Conservation (phyloP, 2,797 vertebrate species). For the Caiman crocodilus region DNA sequence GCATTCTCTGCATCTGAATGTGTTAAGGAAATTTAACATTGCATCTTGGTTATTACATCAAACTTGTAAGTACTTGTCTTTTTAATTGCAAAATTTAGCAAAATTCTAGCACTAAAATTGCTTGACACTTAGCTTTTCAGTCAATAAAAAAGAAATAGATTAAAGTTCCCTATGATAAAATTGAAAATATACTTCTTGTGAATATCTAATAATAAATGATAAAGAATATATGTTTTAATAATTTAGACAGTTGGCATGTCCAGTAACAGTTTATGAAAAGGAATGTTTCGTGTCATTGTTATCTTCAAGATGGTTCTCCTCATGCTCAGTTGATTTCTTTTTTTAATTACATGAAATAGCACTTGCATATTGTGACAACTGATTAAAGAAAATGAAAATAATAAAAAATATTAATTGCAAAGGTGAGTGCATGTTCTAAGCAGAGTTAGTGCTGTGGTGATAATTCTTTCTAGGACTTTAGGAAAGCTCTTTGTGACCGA, state of each 20-base stretch:
- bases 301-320: not conserved
- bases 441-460: not conserved
- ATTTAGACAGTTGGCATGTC: not conserved
- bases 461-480: not conserved
- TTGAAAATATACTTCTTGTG: not conserved
- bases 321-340: not conserved
- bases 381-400: not conserved
- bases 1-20: not conserved
- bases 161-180: not conserved
- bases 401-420: not conserved
- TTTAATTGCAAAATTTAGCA: not conserved
- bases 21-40: not conserved
- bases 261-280: not conserved
- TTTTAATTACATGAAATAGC: constrained; percentile 12
- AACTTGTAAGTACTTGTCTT: not conserved
- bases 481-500: not conserved
- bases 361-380: not conserved
- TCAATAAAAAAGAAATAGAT: not conserved
- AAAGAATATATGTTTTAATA: not conserved
- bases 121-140: not conserved
- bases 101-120: not conserved
- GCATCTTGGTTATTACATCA: not conserved
- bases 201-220: not conserved
- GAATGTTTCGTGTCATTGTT: not conserved
- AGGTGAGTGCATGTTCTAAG: not conserved